Percentiles rank a stretch among this genome's conserved stretches.
Evolutionary conservation across 2,888 invertebrate genomes (phyloP).

Genomic region (Torymus tubicola): DNA sequence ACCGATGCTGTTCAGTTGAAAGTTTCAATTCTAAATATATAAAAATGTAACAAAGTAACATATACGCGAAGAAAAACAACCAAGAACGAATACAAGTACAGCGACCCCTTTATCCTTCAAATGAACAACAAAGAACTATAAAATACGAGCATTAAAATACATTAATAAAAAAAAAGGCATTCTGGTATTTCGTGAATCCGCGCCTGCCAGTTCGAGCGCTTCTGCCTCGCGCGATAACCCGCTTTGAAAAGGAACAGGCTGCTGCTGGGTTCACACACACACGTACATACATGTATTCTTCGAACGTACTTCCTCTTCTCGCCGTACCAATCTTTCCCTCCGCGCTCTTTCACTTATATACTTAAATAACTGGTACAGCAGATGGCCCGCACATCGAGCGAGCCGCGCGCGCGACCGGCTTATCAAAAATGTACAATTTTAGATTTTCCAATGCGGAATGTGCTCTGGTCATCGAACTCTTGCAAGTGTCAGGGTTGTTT

Average conservation of each 20-base stretch:
- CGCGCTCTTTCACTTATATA: conserved; percentile 59
- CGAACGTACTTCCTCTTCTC: conserved; percentile 63
- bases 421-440: conserved; percentile 65
- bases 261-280: conserved; percentile 59
- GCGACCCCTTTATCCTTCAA: too few relatives aligned
- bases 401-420: conserved; percentile 24
- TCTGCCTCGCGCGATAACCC: conserved; percentile 66
- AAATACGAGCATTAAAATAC: too few relatives aligned
- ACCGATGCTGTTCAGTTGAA: too few relatives aligned
- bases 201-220: conserved; percentile 45
- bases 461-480: conserved; percentile 63
- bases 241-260: conserved; percentile 73
- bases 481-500: conserved; percentile 10
- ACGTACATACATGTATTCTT: conserved; percentile 55
- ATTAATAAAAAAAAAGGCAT: too few relatives aligned
- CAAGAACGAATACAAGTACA: too few relatives aligned
- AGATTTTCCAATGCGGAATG: conserved; percentile 68
- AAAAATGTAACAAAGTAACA: too few relatives aligned
- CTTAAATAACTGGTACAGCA: conserved; percentile 60
- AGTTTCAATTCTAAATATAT: too few relatives aligned
- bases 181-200: conserved; percentile 24
- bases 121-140: too few relatives aligned
- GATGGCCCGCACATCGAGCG: conserved; percentile 67
- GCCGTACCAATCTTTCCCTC: conserved; percentile 59
- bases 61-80: too few relatives aligned